phyloP scores from a whole-genome alignment of 1,140 invertebrate species.

The Drosophila grimshawi region DNA sequence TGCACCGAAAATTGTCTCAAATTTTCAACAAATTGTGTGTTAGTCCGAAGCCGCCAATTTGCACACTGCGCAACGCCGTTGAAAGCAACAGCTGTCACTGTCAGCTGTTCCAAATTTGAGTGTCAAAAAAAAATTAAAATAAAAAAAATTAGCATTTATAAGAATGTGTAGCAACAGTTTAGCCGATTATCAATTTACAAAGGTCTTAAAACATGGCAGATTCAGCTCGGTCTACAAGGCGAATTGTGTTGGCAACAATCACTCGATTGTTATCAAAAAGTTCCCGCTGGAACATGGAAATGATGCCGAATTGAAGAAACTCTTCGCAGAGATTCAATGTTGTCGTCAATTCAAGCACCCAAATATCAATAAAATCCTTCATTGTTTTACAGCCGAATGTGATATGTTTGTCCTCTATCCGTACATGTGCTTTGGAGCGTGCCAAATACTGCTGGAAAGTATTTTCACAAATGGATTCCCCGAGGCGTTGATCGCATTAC shows the following conservation, averaged over 20 bases:
- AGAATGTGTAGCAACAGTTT: conserved; percentile 80
- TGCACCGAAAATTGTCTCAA: conserved; percentile 2
- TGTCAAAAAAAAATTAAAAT: conserved; percentile 10
- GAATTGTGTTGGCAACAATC: conserved; percentile 88
- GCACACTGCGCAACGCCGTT: conserved; percentile 12
- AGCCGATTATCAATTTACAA: conserved; percentile 86
- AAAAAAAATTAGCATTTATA: conserved; percentile 8
- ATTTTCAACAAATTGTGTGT: background rate
- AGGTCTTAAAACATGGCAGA: conserved; percentile 88
- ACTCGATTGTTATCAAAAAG: conserved; percentile 90
- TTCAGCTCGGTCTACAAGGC: conserved; percentile 87
- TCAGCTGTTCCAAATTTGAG: conserved; percentile 22
- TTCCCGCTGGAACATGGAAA: conserved; percentile 89
- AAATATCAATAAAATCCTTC: conserved; percentile 90
- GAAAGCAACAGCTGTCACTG: conserved; percentile 12
- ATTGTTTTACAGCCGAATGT: conserved; percentile 89
- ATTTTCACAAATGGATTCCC: conserved; percentile 90
- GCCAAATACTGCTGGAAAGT: conserved; percentile 90
- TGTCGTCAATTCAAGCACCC: conserved; percentile 91
- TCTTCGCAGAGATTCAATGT: conserved; percentile 91
- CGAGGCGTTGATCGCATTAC: conserved; percentile 91
- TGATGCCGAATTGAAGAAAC: conserved; percentile 87
- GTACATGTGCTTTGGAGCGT: conserved; percentile 92
- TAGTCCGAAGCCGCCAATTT: conserved; percentile 15
- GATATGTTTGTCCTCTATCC: conserved; percentile 92